Evolutionary conservation across 2,797 vertebrate species (phyloP), one percentile per base, ranked within the genome.

Genomic region (Macroramphosus scolopax): DNA sequence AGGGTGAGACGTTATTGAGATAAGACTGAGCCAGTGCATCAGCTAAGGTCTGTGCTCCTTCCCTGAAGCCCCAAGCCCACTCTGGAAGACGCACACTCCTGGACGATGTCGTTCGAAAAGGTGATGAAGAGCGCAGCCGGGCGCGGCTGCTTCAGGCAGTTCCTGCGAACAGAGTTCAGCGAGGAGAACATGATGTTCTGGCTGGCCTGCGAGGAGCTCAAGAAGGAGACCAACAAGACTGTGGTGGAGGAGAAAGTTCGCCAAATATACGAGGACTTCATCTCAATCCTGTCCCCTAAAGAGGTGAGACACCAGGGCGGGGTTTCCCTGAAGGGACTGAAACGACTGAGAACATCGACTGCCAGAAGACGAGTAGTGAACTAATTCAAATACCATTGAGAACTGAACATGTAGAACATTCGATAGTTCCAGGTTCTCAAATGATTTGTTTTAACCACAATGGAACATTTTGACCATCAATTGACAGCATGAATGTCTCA

Each of bases 101-200:
- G 97, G 96, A 78, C 89, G 0, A 82, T 89, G 32, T 97, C 95
- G 0, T 99, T 99, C 49, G 96, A 99, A 65, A 93, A 83, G 77
- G 25, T 99, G 67, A 97, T 99, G 92, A 91, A 91, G 28, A 95
- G 92, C 7, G 90, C 95, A 1, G 91, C 91, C 0, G 97, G 97
- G 22, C 92, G 96, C 49, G 82, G 90, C 22, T 89, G 89, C 62
- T 98, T 99, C 70, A 90, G 94, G 17, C 93, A 96, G 67, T 99
- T 97, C 75, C 92, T 98, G 22, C 88, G 93, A 61, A 94, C 94
- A 0, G 97, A 99, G 84, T 99, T 96, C 89, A 99, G 97, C 0
- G 97, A 99, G 75, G 96, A 99, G 74, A 99, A 99, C 82, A 94
- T 99, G 90, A 92, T 97, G 73, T 99, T 99, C 90, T 99, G 97